phyloP scores from a whole-genome alignment of 2,797 vertebrate species.

The Molossus molossus region DNA sequence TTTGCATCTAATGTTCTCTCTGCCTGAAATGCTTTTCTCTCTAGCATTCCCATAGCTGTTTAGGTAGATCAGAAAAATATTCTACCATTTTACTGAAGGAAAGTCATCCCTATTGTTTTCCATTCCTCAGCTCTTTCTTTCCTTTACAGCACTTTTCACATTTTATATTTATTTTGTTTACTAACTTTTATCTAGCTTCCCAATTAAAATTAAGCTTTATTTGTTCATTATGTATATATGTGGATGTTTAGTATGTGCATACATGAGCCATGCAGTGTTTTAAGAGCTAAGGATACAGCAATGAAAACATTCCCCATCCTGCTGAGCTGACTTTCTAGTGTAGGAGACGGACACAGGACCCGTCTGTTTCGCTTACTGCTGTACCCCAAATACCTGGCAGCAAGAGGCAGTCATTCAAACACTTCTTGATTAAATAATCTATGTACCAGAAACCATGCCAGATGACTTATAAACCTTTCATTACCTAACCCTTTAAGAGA shows the following conservation, averaged over 20 bases:
- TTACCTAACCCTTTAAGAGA: neutral
- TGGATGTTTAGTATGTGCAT: neutral
- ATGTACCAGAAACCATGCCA: neutral
- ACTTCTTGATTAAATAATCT: slow-evolving; percentile 44
- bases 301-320: neutral
- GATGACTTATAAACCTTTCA: neutral
- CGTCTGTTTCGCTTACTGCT: neutral
- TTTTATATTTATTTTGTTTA: neutral
- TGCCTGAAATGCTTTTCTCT: neutral
- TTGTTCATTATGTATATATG: neutral
- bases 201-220: neutral
- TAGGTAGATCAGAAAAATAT: slow-evolving; percentile 16
- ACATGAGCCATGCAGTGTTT: neutral
- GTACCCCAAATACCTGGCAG: slow-evolving; percentile 4
- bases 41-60: neutral
- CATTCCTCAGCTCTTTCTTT: neutral
- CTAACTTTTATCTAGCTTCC: neutral
- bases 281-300: neutral
- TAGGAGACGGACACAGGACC: neutral
- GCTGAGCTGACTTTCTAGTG: neutral
- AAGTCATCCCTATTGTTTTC: neutral
- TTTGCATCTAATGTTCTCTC: neutral
- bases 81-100: neutral
- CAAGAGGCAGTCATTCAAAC: slow-evolving; percentile 31
- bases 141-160: neutral